phyloP scores from a whole-genome alignment of 2,113 vertebrate species.

The Pristiophorus japonicus region DNA sequence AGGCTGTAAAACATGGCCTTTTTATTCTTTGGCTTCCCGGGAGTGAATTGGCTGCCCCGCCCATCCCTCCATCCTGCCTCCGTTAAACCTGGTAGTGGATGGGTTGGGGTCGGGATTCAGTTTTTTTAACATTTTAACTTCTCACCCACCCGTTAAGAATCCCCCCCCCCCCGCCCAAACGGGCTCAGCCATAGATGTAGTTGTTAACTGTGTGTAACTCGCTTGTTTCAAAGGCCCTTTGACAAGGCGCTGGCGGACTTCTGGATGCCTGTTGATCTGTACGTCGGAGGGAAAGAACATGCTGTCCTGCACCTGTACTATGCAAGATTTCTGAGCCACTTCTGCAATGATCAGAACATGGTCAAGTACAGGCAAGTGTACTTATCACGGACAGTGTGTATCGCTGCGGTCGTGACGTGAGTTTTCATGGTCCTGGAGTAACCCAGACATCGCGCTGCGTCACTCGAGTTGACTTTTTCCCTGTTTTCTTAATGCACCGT shows the following conservation, averaged over 20 bases:
- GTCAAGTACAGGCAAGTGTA: slow-evolving; percentile 74
- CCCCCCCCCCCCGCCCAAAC: too few species aligned
- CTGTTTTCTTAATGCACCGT: neutral
- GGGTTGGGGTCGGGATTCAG: too few species aligned
- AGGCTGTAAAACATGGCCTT: neutral
- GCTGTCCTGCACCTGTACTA: slow-evolving; percentile 97
- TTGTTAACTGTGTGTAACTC: neutral
- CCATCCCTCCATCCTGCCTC: too few species aligned
- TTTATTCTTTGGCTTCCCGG: too few species aligned
- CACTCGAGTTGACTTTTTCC: neutral
- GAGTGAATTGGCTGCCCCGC: too few species aligned
- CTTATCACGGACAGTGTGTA: neutral
- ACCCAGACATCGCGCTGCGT: neutral
- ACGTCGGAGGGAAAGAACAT: slow-evolving; percentile 90
- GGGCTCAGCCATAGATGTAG: neutral
- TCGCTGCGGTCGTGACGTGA: too few species aligned
- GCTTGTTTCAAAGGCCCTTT: slow-evolving; percentile 70
- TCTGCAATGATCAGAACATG: slow-evolving; percentile 77
- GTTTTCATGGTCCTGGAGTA: neutral
- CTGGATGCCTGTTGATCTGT: slow-evolving; percentile 95
- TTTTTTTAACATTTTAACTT: too few species aligned
- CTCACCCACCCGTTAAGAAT: too few species aligned
- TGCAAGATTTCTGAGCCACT: slow-evolving; percentile 85
- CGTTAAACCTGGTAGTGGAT: too few species aligned
- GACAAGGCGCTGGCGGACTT: slow-evolving; percentile 62